Evolutionary conservation across 2,797 vertebrate genomes (phyloP), one percentile per base, ranked within the genome.

Genomic region (Meda fulgida): DNA sequence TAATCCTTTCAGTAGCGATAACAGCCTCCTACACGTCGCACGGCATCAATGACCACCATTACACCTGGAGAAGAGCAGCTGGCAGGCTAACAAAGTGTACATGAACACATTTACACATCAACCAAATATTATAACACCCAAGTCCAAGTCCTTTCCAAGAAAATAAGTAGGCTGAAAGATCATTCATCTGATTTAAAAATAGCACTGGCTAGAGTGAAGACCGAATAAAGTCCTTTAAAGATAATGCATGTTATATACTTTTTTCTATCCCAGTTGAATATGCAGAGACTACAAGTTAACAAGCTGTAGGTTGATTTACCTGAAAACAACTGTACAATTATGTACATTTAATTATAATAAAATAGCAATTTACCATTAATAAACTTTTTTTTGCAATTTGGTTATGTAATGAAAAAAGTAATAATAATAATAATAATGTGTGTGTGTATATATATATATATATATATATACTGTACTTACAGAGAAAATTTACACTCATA

Each of bases 1-100:
- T 85, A 87, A 87, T 78, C 85, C 66, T 71, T 51, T 43, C 83
- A 23, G 55, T 82, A 85, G 81, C 65, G 14, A 87, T 82, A 85
- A 46, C 76, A 55, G 80, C 86, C 73, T 85, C 86, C 86, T 80
- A 87, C 86, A 85, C 80, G 1, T 46, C 38, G 69, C 43, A 67
- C 16, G 55, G 55, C 83, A 85, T 78, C 80, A 87, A 53, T 78
- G 76, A 65, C 38, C 63, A 43, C 31, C 66, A 78, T 87, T 67
- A 81, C 77, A 87, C 83, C 79, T 85, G 26, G 31, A 84, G 34
- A 38, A n/a, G 73, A 70, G 48, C 72, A 66, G 53, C 29, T 81
- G 79, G 71, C 81, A 81, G 78, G 5, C 58, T 55, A 76, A 83
- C 67, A 51, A 65, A 69, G 29, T 53, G 65, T 9, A 34, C 26